Conservation (phyloP, 2,888 invertebrate species). For the Mythimna vitellina region DNA sequence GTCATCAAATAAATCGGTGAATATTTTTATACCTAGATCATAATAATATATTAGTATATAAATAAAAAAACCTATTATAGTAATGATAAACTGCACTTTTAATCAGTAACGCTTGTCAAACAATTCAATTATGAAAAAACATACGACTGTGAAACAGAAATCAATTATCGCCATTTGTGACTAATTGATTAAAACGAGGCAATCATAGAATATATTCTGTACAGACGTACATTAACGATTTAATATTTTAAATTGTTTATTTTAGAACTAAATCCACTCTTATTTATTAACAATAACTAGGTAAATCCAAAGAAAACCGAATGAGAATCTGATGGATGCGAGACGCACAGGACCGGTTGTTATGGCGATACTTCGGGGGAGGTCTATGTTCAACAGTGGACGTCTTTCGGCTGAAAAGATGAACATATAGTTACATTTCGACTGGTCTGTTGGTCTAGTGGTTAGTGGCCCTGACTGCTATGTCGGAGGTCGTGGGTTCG, state of each 20-base stretch:
- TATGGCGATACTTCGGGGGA: too few species aligned
- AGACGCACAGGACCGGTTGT: too few species aligned
- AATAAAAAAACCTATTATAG: too few species aligned
- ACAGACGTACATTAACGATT: constrained; percentile 1
- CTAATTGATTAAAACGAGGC: constrained; percentile 30
- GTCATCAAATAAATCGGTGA: neutral
- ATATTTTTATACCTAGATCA: neutral
- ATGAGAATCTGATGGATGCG: too few species aligned
- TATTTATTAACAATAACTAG: constrained; percentile 1
- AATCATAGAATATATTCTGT: constrained; percentile 16
- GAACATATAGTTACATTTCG: too few species aligned
- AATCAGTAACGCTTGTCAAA: neutral
- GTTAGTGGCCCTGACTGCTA: too few species aligned
- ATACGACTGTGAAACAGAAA: constrained; percentile 20
- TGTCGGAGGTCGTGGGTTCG: too few species aligned
- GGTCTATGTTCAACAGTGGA: too few species aligned
- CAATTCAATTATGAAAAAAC: constrained; percentile 28
- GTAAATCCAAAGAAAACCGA: neutral
- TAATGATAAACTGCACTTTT: neutral
- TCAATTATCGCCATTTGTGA: constrained; percentile 20
- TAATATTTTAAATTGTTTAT: neutral
- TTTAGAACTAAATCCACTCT: constrained; percentile 11
- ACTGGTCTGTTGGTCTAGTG: too few species aligned
- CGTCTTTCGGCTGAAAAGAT: too few species aligned
- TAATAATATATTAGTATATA: too few species aligned